Base-by-base conservation (phyloP, 1,140 invertebrate genomes). In the Plutomurus gul region DNA sequence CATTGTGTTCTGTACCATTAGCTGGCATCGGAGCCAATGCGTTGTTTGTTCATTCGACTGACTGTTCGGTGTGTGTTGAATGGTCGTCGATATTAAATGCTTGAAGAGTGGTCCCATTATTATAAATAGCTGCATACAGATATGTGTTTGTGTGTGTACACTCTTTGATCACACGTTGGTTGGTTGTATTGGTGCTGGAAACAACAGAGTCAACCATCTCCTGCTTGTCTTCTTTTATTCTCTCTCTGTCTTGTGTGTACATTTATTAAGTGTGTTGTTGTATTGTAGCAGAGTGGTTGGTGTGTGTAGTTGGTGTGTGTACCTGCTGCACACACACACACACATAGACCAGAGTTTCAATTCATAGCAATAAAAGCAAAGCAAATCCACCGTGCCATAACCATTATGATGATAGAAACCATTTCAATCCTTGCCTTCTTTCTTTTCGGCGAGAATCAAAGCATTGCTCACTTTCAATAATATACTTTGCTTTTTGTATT, bases 321-420 rank as follows among this genome's bases (percentile, higher is more conserved):
- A 65, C 51, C 51, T 60, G 51, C 27, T 33, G 56, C n/a, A n/a
- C n/a, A n/a, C n/a, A n/a, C n/a, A n/a, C n/a, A n/a, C n/a, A n/a
- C n/a, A n/a, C n/a, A n/a, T n/a, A n/a, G n/a, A n/a, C n/a, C n/a
- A n/a, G 56, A 65, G 36, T 30, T 65, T 65, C 36, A 65, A 65
- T 65, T 65, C 56, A 65, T 33, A 65, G 56, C 16, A 65, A 65
- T 25, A 65, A 65, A 33, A 65, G 56, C 56, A 5, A 65, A 65
- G 56, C 56, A 65, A 65, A 65, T 65, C 56, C 56, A 65, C 56
- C 56, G 56, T 65, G 56, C 56, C 56, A 65, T 65, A 65, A 65
- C 56, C 56, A 65, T 65, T 65, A 65, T 65, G 27, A 65, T 65
- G 56, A 65, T 65, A 65, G 56, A 65, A 65, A 65, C 56, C 51